Evolutionary conservation across 2,888 invertebrate genomes (phyloP).

Genomic region (Drosophila meridionalis): DNA sequence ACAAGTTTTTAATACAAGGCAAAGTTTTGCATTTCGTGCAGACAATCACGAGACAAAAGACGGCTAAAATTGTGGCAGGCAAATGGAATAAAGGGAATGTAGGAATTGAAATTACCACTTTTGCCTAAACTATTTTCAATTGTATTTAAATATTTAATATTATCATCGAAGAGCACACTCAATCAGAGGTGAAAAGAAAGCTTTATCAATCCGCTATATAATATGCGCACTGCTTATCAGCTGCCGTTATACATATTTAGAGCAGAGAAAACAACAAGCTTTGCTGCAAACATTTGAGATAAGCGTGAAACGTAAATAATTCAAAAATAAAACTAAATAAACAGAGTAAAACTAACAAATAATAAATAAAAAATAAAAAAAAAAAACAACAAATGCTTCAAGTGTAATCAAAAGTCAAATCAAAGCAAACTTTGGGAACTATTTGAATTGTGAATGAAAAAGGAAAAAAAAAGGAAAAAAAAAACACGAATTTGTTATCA

Average conservation of each 20-base stretch:
- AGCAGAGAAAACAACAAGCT: not conserved
- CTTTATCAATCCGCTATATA: slow-evolving; percentile 13
- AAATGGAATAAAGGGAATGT: not conserved
- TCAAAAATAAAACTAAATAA: not conserved
- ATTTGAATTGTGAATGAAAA: slow-evolving; percentile 25
- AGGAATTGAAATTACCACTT: too few relatives aligned
- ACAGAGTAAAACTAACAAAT: not conserved
- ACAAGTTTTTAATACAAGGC: slow-evolving; percentile 50
- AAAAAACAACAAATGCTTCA: not conserved
- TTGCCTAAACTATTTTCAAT: not conserved
- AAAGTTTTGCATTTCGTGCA: slow-evolving; percentile 51
- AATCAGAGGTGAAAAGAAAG: not conserved
- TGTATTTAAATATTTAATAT: not conserved
- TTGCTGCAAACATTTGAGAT: slow-evolving; percentile 18
- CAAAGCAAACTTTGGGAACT: slow-evolving; percentile 2
- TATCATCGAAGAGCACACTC: not conserved
- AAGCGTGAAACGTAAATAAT: slow-evolving; percentile 27
- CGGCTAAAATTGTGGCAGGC: slow-evolving; percentile 8
- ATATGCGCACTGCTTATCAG: slow-evolving; percentile 18
- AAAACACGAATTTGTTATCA: not conserved
- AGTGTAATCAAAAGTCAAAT: slow-evolving; percentile 18
- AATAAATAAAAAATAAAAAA: not conserved
- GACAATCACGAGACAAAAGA: slow-evolving; percentile 60
- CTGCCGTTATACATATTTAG: not conserved
- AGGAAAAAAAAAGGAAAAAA: not conserved